A percentile compares a stretch with the other conserved stretches of the same genome.
Evolutionary conservation across 2,113 vertebrate species (phyloP).

Genomic region (Austrofundulus limnaeus): DNA sequence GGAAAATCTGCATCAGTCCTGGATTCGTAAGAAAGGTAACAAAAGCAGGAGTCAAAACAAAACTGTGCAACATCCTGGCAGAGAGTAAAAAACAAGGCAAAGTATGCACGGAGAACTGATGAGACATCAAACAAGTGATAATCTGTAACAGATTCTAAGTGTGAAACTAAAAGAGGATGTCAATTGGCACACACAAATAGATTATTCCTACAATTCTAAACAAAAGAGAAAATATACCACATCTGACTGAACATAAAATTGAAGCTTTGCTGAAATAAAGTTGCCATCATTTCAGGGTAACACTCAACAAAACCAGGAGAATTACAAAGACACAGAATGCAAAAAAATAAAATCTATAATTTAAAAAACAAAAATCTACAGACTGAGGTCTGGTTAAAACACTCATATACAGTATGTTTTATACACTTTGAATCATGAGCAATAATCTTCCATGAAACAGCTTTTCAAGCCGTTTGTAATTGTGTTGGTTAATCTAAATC

Average conservation of each 20-base stretch:
- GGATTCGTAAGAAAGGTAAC: neutral
- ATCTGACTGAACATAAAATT: neutral
- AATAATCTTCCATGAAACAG: neutral
- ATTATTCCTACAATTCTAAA: neutral
- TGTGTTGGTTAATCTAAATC: neutral
- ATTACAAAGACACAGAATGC: neutral
- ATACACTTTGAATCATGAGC: neutral
- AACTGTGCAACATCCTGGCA: neutral
- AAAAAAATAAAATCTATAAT: neutral
- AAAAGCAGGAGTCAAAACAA: neutral
- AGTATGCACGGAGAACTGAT: neutral
- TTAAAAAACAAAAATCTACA: neutral
- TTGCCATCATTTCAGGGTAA: no score
- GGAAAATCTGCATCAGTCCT: neutral
- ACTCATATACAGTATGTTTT: no score
- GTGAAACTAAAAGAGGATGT: no score
- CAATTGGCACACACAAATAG: neutral
- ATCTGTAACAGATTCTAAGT: neutral
- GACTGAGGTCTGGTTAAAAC: no score
- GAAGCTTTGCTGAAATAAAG: neutral
- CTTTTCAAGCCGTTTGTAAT: neutral
- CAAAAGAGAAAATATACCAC: neutral
- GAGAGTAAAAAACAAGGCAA: neutral
- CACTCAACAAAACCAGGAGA: no score
- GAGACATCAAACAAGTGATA: neutral